Evolutionary conservation across 2,888 invertebrate species (phyloP).

Genomic region (Lasioglossum oenotherae): DNA sequence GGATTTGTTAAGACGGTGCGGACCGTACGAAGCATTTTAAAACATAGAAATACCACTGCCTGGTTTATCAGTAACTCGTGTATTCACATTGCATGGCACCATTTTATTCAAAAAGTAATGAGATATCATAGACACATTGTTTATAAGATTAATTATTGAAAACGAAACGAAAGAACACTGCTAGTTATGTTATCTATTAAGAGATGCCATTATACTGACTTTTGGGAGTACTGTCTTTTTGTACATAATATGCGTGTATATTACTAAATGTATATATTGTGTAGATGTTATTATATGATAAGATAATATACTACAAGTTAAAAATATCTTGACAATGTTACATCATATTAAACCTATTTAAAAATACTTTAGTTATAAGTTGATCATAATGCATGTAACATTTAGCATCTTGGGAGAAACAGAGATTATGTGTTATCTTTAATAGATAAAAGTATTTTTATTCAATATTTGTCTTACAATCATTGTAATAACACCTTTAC

Average conservation of each 20-base stretch:
- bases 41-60: slow-evolving; percentile 76
- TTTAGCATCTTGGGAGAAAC: slow-evolving; percentile 1
- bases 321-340: slow-evolving; percentile 42
- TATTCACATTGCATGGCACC: slow-evolving; percentile 68
- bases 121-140: slow-evolving; percentile 58
- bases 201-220: slow-evolving; percentile 65
- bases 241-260: slow-evolving; percentile 71
- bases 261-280: slow-evolving; percentile 69
- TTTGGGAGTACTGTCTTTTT: slow-evolving; percentile 64
- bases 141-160: slow-evolving; percentile 54
- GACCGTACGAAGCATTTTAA: slow-evolving; percentile 66
- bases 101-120: slow-evolving; percentile 64
- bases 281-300: slow-evolving; percentile 70
- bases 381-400: slow-evolving; percentile 29
- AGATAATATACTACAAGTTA: slow-evolving; percentile 67
- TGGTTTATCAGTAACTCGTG: slow-evolving; percentile 71
- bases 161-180: slow-evolving; percentile 47
- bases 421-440: slow-evolving; percentile 7
- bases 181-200: slow-evolving; percentile 56
- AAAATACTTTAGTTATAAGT: slow-evolving; percentile 25
- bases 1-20: slow-evolving; percentile 54
- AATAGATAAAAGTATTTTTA: slow-evolving; percentile 51
- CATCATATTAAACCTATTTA: slow-evolving; percentile 34
- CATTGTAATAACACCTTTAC: slow-evolving; percentile 43
- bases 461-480: slow-evolving; percentile 42